These are phyloP conservation scores for Beroe ovata DNA, from an alignment of 37 sponge, comb jelly and placozoan genomes.

Conservation along the genomic window DNA sequence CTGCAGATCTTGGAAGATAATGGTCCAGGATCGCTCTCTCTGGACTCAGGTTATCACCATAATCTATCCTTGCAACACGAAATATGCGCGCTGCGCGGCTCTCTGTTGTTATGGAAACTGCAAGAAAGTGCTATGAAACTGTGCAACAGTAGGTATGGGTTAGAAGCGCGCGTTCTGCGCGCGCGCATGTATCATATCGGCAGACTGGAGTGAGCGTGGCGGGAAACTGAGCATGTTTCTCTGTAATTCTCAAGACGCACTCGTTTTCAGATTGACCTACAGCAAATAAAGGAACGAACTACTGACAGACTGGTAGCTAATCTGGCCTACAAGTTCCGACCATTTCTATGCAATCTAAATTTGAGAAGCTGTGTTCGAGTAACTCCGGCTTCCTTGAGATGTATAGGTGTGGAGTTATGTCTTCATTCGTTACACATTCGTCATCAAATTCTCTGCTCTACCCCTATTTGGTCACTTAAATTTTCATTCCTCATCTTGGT, in stretches of 20 bases:
- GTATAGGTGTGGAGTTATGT: no score
- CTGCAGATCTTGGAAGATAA: constrained; percentile 90
- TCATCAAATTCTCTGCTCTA: no score
- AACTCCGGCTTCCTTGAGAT: constrained; percentile 71
- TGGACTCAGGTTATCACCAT: constrained; percentile 85
- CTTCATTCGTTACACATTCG: no score
- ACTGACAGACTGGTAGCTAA: constrained; percentile 72
- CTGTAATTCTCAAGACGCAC: no score
- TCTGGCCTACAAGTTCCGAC: constrained; percentile 77
- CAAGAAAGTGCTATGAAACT: background rate
- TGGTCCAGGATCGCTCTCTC: constrained; percentile 79
- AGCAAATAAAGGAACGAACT: constrained; percentile 61
- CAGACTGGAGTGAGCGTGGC: no score
- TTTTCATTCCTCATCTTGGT: no score
- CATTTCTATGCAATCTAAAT: constrained; percentile 84
- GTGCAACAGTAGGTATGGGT: background rate
- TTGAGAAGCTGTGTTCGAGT: constrained; percentile 78
- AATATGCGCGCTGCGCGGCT: constrained; percentile 27
- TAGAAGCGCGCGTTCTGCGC: background rate
- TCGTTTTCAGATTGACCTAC: constrained; percentile 71
- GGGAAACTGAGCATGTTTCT: no score
- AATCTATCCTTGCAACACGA: no score
- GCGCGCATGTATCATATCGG: background rate
- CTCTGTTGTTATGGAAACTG: constrained; percentile 22
- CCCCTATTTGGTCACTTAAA: no score